Evolutionary conservation across 2,888 invertebrate genomes (phyloP).

Genomic region (Drosophila koepferae): DNA sequence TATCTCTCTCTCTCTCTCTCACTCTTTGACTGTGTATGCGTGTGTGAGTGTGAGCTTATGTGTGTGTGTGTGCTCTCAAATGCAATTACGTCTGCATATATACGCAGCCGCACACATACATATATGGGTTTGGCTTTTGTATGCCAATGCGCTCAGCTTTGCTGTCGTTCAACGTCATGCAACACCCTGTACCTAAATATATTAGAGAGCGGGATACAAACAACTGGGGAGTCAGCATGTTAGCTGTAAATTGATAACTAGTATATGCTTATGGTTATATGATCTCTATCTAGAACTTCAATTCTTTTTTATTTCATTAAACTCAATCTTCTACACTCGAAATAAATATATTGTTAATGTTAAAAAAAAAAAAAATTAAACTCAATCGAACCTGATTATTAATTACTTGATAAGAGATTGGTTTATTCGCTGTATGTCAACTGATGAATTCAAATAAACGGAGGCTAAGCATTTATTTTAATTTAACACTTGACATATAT

Average conservation of each 20-base stretch:
- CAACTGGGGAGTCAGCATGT: neutral
- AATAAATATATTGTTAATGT: too few relatives aligned
- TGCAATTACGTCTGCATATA: slow-evolving; percentile 67
- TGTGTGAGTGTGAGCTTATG: slow-evolving; percentile 12
- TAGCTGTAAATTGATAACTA: too few relatives aligned
- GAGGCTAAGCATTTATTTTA: too few relatives aligned
- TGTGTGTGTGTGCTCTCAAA: slow-evolving; percentile 39
- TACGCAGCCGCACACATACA: slow-evolving; percentile 19
- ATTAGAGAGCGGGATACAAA: neutral
- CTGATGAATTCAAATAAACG: too few relatives aligned
- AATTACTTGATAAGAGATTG: too few relatives aligned
- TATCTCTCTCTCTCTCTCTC: neutral
- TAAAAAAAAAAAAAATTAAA: too few relatives aligned
- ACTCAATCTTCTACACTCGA: too few relatives aligned
- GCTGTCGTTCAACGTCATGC: slow-evolving; percentile 35
- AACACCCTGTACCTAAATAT: slow-evolving; percentile 23
- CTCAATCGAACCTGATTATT: too few relatives aligned
- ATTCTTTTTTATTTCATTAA: too few relatives aligned
- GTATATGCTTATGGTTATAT: neutral
- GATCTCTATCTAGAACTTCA: too few relatives aligned
- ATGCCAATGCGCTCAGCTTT: slow-evolving; percentile 59
- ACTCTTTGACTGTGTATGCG: slow-evolving; percentile 5
- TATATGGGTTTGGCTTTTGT: slow-evolving; percentile 50
- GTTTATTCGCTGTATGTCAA: too few relatives aligned
- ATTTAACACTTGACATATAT: too few relatives aligned